Evolutionary conservation across 2,113 vertebrate species (phyloP).

Genomic region (Rafetus swinhoei): DNA sequence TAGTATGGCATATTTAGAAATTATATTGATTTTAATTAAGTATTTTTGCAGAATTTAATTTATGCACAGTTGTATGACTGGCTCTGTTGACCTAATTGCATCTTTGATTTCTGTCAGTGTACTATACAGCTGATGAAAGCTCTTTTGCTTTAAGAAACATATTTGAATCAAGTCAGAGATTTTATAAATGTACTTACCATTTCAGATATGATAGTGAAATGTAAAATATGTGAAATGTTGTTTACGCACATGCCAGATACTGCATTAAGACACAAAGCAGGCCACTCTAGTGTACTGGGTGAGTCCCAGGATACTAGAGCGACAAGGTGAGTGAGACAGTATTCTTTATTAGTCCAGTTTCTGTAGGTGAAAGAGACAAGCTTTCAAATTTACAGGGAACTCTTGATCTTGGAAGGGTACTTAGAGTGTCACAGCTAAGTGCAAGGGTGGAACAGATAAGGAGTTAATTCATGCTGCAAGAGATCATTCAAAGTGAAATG

Average conservation of each 20-base stretch:
- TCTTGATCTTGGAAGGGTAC: neutral
- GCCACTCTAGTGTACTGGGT: neutral
- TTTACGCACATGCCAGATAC: neutral
- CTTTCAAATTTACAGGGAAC: neutral
- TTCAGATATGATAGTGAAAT: constrained; percentile 15
- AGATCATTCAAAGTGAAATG: neutral
- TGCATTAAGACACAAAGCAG: neutral
- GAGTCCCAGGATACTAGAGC: neutral
- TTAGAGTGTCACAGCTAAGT: neutral
- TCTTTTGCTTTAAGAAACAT: constrained; percentile 1
- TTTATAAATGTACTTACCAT: constrained; percentile 27
- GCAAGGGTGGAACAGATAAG: neutral
- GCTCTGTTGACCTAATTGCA: neutral
- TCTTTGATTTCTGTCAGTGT: constrained; percentile 22
- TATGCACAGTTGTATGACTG: neutral
- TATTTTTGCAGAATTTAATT: neutral
- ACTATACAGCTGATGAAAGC: constrained; percentile 9
- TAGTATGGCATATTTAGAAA: neutral
- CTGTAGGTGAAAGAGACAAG: neutral
- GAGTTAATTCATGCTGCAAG: neutral
- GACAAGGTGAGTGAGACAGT: neutral
- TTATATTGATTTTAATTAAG: neutral
- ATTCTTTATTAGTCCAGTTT: neutral
- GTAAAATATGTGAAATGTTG: neutral
- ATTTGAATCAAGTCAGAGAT: constrained; percentile 20